These are phyloP conservation scores for Bombyx mandarina DNA, from an alignment of 1,140 invertebrate species.

Conservation along the genomic window DNA sequence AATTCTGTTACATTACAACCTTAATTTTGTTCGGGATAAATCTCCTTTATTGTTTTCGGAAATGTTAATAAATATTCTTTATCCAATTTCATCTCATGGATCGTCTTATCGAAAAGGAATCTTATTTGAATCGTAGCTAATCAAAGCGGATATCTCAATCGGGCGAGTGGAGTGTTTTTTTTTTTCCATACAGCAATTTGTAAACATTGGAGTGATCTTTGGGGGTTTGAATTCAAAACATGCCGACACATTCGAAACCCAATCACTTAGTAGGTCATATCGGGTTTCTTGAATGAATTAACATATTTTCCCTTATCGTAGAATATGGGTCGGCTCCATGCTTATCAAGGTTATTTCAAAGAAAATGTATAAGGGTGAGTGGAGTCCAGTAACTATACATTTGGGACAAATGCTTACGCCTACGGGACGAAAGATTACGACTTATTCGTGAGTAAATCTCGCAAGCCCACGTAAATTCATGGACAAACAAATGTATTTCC, in stretches of 20 bases:
- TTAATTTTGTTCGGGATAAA: slow-evolving; percentile 14
- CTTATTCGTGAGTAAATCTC: slow-evolving; percentile 60
- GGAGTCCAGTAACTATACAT: slow-evolving; percentile 17
- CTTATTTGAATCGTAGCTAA: slow-evolving; percentile 20
- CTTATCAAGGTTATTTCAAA: slow-evolving; percentile 57
- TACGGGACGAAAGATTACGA: slow-evolving; percentile 57
- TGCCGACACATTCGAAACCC: slow-evolving; percentile 47
- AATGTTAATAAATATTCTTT: slow-evolving; percentile 14
- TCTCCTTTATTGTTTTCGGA: slow-evolving; percentile 12
- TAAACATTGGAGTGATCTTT: slow-evolving; percentile 56
- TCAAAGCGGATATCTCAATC: slow-evolving; percentile 39
- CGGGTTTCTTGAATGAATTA: slow-evolving; percentile 49
- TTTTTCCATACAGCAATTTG: slow-evolving; percentile 43
- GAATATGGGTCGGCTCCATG: slow-evolving; percentile 44
- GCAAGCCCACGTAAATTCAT: slow-evolving; percentile 48
- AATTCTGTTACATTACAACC: slow-evolving; percentile 10
- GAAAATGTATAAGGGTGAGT: slow-evolving; percentile 49
- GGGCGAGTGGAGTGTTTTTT: slow-evolving; percentile 34
- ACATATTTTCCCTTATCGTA: slow-evolving; percentile 67
- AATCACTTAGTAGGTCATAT: slow-evolving; percentile 69
- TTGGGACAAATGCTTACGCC: slow-evolving; percentile 61
- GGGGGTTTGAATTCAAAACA: slow-evolving; percentile 57
- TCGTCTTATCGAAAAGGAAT: slow-evolving; percentile 10
- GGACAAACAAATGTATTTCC: slow-evolving; percentile 46
- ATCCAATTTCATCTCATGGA: slow-evolving; percentile 11